Percentiles rank a stretch among this genome's conserved stretches.
These are phyloP conservation scores for Chrysocyon brachyurus DNA, from an alignment of 2,797 vertebrate species.

Conservation along the genomic window DNA sequence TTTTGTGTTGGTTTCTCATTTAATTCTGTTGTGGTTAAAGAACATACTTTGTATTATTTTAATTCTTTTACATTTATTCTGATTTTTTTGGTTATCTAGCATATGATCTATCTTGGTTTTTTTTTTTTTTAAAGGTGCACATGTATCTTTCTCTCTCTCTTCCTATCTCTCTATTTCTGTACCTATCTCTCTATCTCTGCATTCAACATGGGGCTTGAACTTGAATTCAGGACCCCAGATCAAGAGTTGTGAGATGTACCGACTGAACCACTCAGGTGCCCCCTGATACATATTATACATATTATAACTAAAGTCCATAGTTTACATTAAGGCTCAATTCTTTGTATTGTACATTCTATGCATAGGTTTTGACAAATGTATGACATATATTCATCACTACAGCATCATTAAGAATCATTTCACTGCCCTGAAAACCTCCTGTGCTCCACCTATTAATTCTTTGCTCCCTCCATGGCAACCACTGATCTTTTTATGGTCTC, in stretches of 20 bases:
- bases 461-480: not conserved
- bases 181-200: not conserved
- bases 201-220: not conserved
- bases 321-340: not conserved
- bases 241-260: not conserved
- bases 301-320: conserved; percentile 27
- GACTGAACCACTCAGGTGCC: not conserved
- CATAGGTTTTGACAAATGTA: not conserved
- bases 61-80: conserved; percentile 33
- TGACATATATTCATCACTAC: not conserved
- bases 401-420: not conserved
- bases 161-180: not conserved
- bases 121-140: not conserved
- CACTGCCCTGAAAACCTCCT: not conserved
- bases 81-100: conserved; percentile 8
- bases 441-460: not conserved
- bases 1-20: conserved; percentile 45
- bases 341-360: not conserved
- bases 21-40: conserved; percentile 17
- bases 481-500: not conserved
- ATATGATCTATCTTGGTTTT: not conserved
- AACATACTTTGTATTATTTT: not conserved
- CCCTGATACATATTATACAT: not conserved
- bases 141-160: not conserved
- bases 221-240: not conserved